Evolutionary conservation across 2,888 invertebrate species (phyloP).

Genomic region (Drosophila gaucha): DNA sequence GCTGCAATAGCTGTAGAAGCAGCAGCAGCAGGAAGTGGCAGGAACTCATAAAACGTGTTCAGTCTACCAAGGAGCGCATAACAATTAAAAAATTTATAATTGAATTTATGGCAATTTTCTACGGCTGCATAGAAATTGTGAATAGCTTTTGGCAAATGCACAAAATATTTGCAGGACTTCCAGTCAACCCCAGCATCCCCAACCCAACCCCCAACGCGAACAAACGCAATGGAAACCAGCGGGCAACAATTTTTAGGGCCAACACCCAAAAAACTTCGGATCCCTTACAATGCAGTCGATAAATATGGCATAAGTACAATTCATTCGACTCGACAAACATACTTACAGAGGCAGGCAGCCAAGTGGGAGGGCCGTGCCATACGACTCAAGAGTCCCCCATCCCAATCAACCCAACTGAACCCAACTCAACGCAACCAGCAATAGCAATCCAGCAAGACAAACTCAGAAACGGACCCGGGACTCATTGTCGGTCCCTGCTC

Average conservation of each 20-base stretch:
- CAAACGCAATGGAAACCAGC: slow-evolving; percentile 15
- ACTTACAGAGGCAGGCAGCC: slow-evolving; percentile 23
- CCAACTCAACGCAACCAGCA: slow-evolving; percentile 23
- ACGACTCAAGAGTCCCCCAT: slow-evolving; percentile 23
- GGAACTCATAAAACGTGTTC: slow-evolving; percentile 32
- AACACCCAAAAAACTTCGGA: slow-evolving; percentile 65
- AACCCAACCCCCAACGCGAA: neutral
- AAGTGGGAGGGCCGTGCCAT: slow-evolving; percentile 8
- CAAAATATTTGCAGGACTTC: slow-evolving; percentile 61
- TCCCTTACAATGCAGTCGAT: slow-evolving; percentile 76
- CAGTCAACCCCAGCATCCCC: neutral
- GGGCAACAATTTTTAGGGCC: slow-evolving; percentile 45
- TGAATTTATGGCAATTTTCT: slow-evolving; percentile 66
- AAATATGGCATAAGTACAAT: slow-evolving; percentile 77
- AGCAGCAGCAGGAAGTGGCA: slow-evolving; percentile 38
- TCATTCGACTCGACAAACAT: slow-evolving; percentile 60
- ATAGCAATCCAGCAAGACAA: slow-evolving; percentile 30
- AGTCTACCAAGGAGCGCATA: slow-evolving; percentile 22
- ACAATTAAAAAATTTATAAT: slow-evolving; percentile 58
- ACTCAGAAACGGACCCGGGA: slow-evolving; percentile 20
- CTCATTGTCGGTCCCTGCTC: slow-evolving; percentile 48
- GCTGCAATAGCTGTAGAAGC: slow-evolving; percentile 8
- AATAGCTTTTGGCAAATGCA: slow-evolving; percentile 46
- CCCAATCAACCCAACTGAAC: neutral
- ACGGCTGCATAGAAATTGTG: slow-evolving; percentile 49